Conservation (phyloP, 2,113 vertebrate genomes). For the Empidonax traillii region DNA sequence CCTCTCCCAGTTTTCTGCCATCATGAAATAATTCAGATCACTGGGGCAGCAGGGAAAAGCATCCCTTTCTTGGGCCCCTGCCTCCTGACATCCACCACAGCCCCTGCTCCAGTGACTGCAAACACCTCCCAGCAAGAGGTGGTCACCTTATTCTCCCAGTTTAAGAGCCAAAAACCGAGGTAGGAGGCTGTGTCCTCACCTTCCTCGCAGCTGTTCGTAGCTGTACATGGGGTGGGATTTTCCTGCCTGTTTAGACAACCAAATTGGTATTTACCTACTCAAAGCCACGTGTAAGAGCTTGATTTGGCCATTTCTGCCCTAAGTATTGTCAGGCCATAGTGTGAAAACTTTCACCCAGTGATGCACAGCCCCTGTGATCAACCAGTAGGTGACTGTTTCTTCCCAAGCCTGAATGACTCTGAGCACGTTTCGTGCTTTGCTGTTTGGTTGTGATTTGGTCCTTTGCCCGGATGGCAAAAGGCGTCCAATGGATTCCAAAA, state of each 20-base stretch:
- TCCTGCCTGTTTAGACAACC: not conserved
- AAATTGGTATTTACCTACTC: not conserved
- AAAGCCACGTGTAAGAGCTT: not conserved
- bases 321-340: not conserved
- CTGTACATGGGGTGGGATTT: not conserved
- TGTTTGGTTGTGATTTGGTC: not conserved
- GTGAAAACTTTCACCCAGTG: not conserved
- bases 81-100: not conserved
- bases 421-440: not conserved
- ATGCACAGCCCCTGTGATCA: not conserved
- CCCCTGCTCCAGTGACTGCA: not conserved
- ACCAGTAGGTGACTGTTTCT: not conserved
- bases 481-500: not conserved
- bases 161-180: not conserved
- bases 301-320: not conserved
- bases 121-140: not conserved
- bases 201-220: not conserved
- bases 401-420: not conserved
- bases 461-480: not conserved
- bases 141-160: not conserved
- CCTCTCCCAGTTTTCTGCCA: slow-evolving; percentile 26
- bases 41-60: not conserved
- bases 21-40: slow-evolving; percentile 42
- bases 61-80: not conserved
- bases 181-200: not conserved